A percentile compares a stretch with the other conserved stretches of the same genome.
These are phyloP conservation scores for Tetrao urogallus DNA, from an alignment of 2,113 vertebrate genomes.

Conservation along the genomic window DNA sequence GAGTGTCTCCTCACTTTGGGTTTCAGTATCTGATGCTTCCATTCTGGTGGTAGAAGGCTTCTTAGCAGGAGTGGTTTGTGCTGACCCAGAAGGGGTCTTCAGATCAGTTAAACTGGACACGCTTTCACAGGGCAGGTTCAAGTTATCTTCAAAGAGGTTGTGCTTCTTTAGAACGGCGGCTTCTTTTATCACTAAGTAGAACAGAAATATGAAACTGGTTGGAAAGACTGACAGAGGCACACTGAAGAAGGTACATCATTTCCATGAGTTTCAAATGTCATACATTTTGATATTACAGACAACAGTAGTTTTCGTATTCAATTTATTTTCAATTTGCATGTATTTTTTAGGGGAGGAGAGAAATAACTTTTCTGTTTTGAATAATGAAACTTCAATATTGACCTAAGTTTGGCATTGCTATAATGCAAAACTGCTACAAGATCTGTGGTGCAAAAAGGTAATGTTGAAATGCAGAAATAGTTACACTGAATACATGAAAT, in stretches of 20 bases:
- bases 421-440: background rate
- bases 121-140: conserved; percentile 81
- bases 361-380: background rate
- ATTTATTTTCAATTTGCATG: background rate
- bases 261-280: background rate
- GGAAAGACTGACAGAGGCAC: background rate
- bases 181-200: conserved; percentile 88
- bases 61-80: conserved; percentile 80
- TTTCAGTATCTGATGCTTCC: conserved; percentile 51
- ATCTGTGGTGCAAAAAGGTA: background rate
- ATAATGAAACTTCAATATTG: background rate
- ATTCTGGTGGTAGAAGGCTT: background rate
- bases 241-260: background rate
- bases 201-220: conserved; percentile 6
- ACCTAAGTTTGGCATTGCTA: background rate
- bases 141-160: conserved; percentile 88
- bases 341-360: background rate
- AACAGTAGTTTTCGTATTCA: background rate
- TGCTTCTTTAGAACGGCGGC: conserved; percentile 88
- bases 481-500: background rate
- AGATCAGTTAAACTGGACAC: conserved; percentile 85
- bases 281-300: background rate
- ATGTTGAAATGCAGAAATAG: background rate
- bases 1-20: conserved; percentile 23
- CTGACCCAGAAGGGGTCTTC: conserved; percentile 76